phyloP scores from a whole-genome alignment of 2,797 vertebrate genomes.

The Chelonia mydas region DNA sequence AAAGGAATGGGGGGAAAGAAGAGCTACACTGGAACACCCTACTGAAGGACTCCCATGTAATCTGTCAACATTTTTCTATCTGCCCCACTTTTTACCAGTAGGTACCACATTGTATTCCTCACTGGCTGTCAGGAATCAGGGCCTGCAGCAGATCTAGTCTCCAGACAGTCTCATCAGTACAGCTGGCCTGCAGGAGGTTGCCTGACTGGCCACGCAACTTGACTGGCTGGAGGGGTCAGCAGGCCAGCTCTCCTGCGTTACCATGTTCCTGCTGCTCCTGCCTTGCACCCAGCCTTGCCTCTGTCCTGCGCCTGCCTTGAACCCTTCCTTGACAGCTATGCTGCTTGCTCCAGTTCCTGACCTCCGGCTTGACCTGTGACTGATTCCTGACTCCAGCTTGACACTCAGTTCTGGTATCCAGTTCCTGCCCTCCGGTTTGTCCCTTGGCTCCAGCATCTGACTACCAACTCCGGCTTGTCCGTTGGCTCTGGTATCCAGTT shows the following conservation, averaged over 20 bases:
- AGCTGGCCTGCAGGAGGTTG: neutral
- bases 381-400: no score
- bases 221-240: neutral
- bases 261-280: neutral
- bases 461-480: neutral
- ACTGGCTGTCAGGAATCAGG: neutral
- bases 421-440: neutral
- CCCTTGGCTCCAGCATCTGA: neutral
- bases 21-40: neutral
- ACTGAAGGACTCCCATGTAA: fast-evolving
- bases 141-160: neutral
- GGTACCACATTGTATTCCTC: constrained; percentile 50
- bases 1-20: neutral
- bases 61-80: neutral
- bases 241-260: neutral
- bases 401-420: neutral
- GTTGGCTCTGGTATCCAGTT: neutral
- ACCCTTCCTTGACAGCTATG: neutral
- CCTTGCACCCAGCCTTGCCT: neutral
- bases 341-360: neutral
- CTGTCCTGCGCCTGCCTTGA: neutral
- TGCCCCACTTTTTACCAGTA: constrained; percentile 31
- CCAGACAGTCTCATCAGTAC: neutral
- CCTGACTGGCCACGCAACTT: neutral
- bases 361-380: no score